Evolutionary conservation across 2,888 invertebrate species (phyloP), one percentile per base, ranked within the genome.

Genomic region (Lepidocyrtinus sp.): DNA sequence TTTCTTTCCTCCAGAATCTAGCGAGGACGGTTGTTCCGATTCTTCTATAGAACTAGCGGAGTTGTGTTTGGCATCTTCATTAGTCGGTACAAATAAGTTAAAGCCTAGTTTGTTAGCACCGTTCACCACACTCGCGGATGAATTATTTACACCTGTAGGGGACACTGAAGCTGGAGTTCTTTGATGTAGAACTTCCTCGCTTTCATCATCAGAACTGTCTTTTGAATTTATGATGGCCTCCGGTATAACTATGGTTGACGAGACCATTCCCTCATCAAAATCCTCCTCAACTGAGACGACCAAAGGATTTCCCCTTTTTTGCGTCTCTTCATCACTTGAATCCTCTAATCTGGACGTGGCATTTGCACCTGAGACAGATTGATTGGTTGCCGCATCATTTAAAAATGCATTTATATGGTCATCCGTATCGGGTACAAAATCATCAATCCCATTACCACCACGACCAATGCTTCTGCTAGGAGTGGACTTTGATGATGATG

Each of bases 221-320:
- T 71, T 71, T 45, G 67, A 24, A 36, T 46, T 55, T n/a, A 62
- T 22, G 64, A 50, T 63, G 62, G 21, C 45, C 3, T 75, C 72
- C 19, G 74, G 64, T 19, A 76, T 24, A 46, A 64, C n/a, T 12
- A 65, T 26, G 9, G 21, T 46, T 61, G 71, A 75, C 69, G 78
- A 19, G 71, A 75, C 55, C 27, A 75, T 83, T 93, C 93, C 63
- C 0, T 93, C 92, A 86, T 94, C 94, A 62, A 96, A 89, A 88
- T 96, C 96, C 88, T 96, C 96, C 89, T 95, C 94, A 85, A 94
- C 93, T 68, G 93, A 93, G 25, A 94, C 94, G 0, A 97, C 95
- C 87, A 94, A 90, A 24, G 95, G 95, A 90, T 95, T 95, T 5
- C 91, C 92, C 45, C 91, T 90, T 27, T 91, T 92, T 79, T 94